Conservation (phyloP, 2,113 vertebrate genomes). For the Deroptyus accipitrinus region DNA sequence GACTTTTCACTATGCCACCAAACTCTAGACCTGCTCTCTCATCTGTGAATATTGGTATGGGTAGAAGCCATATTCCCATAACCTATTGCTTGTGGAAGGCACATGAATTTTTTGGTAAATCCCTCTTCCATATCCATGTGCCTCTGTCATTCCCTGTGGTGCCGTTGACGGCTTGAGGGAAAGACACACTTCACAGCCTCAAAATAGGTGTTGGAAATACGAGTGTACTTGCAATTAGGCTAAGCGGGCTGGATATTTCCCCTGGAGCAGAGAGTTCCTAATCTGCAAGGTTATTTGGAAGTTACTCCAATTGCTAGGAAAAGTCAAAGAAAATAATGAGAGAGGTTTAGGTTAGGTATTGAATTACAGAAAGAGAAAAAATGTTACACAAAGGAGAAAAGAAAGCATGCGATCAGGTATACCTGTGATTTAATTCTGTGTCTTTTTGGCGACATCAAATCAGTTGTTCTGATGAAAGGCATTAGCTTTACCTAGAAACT, state of each 20-base stretch:
- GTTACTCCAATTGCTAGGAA: not conserved
- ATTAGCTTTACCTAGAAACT: not conserved
- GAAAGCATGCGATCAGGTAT: not conserved
- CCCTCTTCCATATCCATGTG: not conserved
- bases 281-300: not conserved
- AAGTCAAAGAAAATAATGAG: not conserved
- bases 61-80: not conserved
- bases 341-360: not conserved
- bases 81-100: not conserved
- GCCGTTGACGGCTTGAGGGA: not conserved
- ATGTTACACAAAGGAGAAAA: not conserved
- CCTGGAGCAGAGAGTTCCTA: not conserved
- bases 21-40: not conserved
- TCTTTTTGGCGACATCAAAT: not conserved
- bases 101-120: not conserved
- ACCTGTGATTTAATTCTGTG: not conserved
- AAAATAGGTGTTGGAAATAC: not conserved
- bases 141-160: not conserved
- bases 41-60: not conserved
- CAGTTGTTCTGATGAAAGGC: not conserved
- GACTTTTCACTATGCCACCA: not conserved
- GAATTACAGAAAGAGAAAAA: not conserved
- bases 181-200: not conserved
- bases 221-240: not conserved
- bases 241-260: not conserved